Base-by-base conservation (phyloP, 2,888 invertebrate species). In the Spisula solida region DNA sequence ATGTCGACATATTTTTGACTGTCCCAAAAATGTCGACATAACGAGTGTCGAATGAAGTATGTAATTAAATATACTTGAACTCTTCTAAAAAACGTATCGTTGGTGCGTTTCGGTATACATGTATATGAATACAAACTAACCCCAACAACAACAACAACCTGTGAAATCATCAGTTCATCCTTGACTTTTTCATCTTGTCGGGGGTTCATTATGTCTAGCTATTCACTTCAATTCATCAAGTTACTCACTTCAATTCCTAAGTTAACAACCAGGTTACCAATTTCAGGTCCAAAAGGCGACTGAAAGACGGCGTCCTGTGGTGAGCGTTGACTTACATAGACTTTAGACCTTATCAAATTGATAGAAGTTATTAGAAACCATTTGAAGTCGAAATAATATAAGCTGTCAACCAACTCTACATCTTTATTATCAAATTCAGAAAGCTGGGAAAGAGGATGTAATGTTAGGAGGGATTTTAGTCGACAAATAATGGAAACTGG, bases 241-340 rank as follows among this genome's bases (percentile, higher is more conserved):
- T 82, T 82, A 82, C 25, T 47, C 83, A 83, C 83, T 83, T 83
- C 85, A 81, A 51, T 81, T 81, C 48, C 66, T 47, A 81, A 70
- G 81, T 82, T 86, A 86, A 82, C 86, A 31, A 86, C 29, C 56
- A 47, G 82, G 86, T 86, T 56, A 86, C 70, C 70, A 80, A 86
- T 86, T 82, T 47, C 81, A 47, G 75, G 55, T 55, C 51, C 70
- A 82, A 34, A 51, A 79, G 86, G 81, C 86, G 86, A 82, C 86
- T 34, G 51, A 31, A 82, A 82, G 86, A 56, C 81, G 86, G 16
- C 14, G 0, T n/a, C 85, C 48, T 79, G 82, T 79, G 82, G 82
- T 10, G 87, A 60, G 87, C 75, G 82, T 87, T 87, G 79, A 82
- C 87, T 87, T 87, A 87, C 87, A 83, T 82, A 75, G 86, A 85